phyloP scores from a whole-genome alignment of 2,113 vertebrate species.

The Vireo altiloquus region DNA sequence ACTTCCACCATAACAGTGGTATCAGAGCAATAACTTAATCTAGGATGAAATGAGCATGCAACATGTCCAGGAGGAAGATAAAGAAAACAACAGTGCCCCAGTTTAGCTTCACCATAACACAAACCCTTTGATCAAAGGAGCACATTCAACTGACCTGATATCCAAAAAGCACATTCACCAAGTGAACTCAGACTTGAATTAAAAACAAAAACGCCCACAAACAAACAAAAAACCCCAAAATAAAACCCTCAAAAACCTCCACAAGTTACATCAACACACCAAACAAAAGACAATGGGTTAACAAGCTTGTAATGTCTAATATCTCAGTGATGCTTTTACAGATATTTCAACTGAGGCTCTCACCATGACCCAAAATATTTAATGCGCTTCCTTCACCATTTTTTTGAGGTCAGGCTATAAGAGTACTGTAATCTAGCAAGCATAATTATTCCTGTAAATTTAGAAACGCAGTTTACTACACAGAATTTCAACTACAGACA shows the following conservation, averaged over 20 bases:
- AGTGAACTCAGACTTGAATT: not conserved
- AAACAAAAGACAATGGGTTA: not conserved
- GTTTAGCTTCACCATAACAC: not conserved
- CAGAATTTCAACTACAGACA: not conserved
- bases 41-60: not conserved
- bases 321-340: not conserved
- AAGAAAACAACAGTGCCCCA: not conserved
- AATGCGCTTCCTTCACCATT: not conserved
- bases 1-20: not conserved
- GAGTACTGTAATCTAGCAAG: not conserved
- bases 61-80: not conserved
- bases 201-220: not conserved
- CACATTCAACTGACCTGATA: not conserved
- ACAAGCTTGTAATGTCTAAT: not conserved
- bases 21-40: not conserved
- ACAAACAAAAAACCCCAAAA: not conserved
- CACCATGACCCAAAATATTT: not conserved
- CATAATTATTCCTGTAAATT: not conserved
- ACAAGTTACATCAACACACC: not conserved
- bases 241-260: not conserved
- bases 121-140: not conserved
- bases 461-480: not conserved
- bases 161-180: not conserved
- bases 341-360: not conserved
- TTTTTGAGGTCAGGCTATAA: not conserved